Percentiles rank a stretch among this genome's conserved stretches.
Conservation (phyloP, 2,113 vertebrate species). For the Myrmophylax atrothorax region DNA sequence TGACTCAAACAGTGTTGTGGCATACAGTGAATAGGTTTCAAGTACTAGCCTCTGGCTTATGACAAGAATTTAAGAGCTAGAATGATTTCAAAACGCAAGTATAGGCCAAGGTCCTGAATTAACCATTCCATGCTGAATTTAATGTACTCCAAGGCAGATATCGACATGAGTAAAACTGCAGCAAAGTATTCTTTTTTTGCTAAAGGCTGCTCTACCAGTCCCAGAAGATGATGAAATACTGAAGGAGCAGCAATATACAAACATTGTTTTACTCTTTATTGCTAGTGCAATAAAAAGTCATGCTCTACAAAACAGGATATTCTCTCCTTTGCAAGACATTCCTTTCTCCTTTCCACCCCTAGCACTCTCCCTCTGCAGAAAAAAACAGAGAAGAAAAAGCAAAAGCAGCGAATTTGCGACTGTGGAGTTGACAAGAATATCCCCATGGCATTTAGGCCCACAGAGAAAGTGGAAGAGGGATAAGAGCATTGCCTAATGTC, state of each 20-base stretch:
- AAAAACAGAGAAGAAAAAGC: neutral
- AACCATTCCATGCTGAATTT: constrained; percentile 47
- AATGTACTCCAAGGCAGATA: constrained; percentile 45
- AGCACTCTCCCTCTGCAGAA: neutral
- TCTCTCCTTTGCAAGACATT: neutral
- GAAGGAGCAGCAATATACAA: constrained; percentile 21
- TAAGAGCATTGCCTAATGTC: neutral
- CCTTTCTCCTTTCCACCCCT: neutral
- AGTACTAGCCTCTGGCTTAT: constrained; percentile 52
- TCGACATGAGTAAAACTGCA: constrained; percentile 34
- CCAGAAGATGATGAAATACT: constrained; percentile 40
- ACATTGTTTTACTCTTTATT: constrained; percentile 38
- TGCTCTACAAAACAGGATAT: neutral
- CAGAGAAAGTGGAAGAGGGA: neutral
- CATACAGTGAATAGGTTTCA: neutral
- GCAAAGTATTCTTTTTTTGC: constrained; percentile 10
- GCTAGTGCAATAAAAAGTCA: constrained; percentile 3
- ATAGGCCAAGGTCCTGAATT: constrained; percentile 63
- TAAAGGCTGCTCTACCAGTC: constrained; percentile 13
- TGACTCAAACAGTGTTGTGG: neutral
- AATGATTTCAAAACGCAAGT: constrained; percentile 55
- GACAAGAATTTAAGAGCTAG: constrained; percentile 47
- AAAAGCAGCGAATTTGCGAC: neutral
- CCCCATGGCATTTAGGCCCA: neutral
- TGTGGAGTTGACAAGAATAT: neutral